Base-by-base conservation (phyloP, 1,140 invertebrate genomes). In the Ctenoplectra terminalis region DNA sequence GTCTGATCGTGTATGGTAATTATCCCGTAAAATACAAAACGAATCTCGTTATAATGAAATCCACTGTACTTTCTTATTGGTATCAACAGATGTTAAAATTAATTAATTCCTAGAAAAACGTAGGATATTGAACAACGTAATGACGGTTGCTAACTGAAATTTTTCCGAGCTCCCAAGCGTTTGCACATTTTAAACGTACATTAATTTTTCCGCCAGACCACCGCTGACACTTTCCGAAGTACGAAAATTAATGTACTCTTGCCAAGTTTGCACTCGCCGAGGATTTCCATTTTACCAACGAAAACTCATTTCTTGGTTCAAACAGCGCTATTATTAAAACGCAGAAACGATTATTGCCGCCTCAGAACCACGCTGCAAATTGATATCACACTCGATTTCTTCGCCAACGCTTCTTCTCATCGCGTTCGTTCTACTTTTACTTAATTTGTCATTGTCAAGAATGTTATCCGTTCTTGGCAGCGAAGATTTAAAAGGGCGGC, bases 391-490 rank as follows among this genome's bases (percentile, higher is more conserved):
- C 31, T 50, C 31, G 46, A 71, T 79, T 63, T 43, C 43, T 61
- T 46, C 43, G n/a, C 4, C 9, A 61, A 76, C 54, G 56, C 64
- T 37, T 48, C 52, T 52, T 9, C 13, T n/a, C 17, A 15, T 61
- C 69, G 20, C 37, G 1, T 1, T 11, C n/a, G 7, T 40, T 64
- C 48, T 37, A 9, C 5, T 37, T 67, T 48, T 56, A n/a, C 29
- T 80, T 83, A 86, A 87, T 87, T 63, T 81, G 83, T 84, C 81
- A 86, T 79, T 56, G 67, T 71, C 76, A 48, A 1, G 17, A n/a
- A 56, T 48, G 61, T 86, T 83, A 72, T 46, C 23, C 50, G 29
- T 58, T 54, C 29, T 56, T 76, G 54, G 61, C 75, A 76, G 75
- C 78, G 48, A 54, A 56, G 63, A 82, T 85, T 78, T 79, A 73